Evolutionary conservation across 2,888 invertebrate genomes (phyloP), one percentile per base, ranked within the genome.

Genomic region (Hydraecia micacea): DNA sequence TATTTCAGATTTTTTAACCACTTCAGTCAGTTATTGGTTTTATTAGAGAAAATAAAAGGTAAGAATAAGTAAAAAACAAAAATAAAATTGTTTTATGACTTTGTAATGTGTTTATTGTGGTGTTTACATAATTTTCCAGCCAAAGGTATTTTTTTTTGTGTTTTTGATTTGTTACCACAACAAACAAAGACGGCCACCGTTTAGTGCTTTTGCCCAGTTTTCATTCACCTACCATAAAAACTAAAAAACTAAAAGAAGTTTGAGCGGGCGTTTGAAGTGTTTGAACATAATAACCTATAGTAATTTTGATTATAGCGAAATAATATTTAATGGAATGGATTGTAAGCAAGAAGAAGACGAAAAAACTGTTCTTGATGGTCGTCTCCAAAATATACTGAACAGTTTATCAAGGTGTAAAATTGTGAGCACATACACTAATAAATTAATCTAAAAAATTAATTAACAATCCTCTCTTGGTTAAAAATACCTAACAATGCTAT

Each of bases 331-430:
- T 71, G 55, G 28, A 71, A 91, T 88, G 85, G 93, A 93, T 91
- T 87, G 87, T 60, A 82, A 90, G 63, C 87, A 86, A 72, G 86
- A 86, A 79, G 86, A 86, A 79, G 88, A 89, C 55, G 86, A 89
- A 63, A 86, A 80, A 18, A 62, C 80, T 72, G 73, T 87, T 80
- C 81, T 86, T 67, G 91, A 91, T 79, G 88, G 89, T 67, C 93
- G 93, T 46, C 89, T 96, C 60, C 93, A 96, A 91, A 93, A 91
- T 82, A 90, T 96, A 83, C 80, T 96, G 67, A 88, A 92, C 83
- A 90, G 87, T 84, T 92, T 95, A 75, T 87, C 96, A 3, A 94
- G 92, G 86, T 96, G 94, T 84, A 96, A 96, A 95, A 92, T 93
- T 79, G 96, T 96, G 89, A 92, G 93, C 25, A 63, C 9, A 9